A percentile compares a stretch with the other conserved stretches of the same genome.
These are phyloP conservation scores for Trichonephila clavata DNA, from an alignment of 1,140 invertebrate species.

Conservation along the genomic window DNA sequence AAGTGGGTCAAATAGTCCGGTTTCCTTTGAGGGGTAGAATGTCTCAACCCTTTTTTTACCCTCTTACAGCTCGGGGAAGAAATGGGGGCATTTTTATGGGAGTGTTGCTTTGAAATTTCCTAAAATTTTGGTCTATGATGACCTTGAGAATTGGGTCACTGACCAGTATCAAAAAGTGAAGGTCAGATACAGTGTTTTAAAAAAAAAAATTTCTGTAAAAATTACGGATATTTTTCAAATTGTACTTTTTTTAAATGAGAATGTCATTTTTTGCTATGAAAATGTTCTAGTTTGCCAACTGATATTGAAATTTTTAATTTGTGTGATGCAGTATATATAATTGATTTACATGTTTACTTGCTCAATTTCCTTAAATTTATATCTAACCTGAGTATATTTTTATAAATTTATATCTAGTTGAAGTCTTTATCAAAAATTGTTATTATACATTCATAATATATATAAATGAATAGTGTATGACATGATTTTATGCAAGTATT, in stretches of 20 bases:
- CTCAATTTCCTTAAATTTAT: too few species aligned
- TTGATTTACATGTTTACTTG: too few species aligned
- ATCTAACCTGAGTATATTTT: too few species aligned
- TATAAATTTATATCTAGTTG: too few species aligned
- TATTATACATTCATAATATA: too few species aligned
- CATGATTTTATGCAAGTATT: too few species aligned
- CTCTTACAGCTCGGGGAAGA: background rate
- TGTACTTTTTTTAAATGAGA: background rate
- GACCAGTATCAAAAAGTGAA: constrained; percentile 60
- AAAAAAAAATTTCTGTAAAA: background rate
- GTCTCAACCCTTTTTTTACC: constrained; percentile 63
- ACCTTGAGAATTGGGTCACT: constrained; percentile 74
- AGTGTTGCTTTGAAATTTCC: background rate
- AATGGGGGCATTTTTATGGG: background rate
- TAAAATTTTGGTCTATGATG: constrained; percentile 31
- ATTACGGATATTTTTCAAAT: background rate
- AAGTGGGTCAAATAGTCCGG: constrained; percentile 67
- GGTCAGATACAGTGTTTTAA: constrained; percentile 46
- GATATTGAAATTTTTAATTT: too few species aligned
- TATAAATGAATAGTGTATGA: too few species aligned
- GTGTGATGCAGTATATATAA: too few species aligned
- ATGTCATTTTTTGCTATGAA: background rate
- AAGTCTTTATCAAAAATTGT: too few species aligned
- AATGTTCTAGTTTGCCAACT: too few species aligned
- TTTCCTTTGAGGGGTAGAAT: constrained; percentile 36